phyloP scores from a whole-genome alignment of 2,797 vertebrate species.

The Pempheris klunzingeri region DNA sequence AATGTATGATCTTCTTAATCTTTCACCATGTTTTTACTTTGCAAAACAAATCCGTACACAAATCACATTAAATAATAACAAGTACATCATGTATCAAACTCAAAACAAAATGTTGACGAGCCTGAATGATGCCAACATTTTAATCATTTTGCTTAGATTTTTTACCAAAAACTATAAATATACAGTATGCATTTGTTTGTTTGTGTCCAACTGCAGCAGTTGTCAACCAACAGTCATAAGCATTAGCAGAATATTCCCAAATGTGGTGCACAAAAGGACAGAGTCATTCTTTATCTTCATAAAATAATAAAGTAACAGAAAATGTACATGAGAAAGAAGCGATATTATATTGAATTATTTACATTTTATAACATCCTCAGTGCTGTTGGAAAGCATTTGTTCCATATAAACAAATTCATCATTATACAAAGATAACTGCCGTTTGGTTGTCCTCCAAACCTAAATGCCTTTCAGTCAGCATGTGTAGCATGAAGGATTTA shows the following conservation, averaged over 20 bases:
- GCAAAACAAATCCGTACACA: not conserved
- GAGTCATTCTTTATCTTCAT: not conserved
- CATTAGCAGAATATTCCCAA: not conserved
- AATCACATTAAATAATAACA: not conserved
- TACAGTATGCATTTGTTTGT: not conserved
- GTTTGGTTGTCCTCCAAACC: slow-evolving; percentile 25
- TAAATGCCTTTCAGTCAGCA: slow-evolving; percentile 39
- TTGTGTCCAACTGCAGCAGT: not conserved
- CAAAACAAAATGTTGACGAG: not conserved
- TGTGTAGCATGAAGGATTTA: slow-evolving; percentile 66
- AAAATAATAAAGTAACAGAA: slow-evolving; percentile 9
- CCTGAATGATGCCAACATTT: not conserved
- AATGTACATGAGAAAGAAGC: slow-evolving; percentile 3
- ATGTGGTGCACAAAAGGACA: not conserved
- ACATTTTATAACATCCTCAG: slow-evolving; percentile 8
- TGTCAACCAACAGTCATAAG: not conserved
- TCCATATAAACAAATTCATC: slow-evolving; percentile 20
- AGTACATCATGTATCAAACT: not conserved
- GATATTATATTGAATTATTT: slow-evolving; percentile 16
- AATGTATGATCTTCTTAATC: no score
- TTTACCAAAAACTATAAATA: not conserved
- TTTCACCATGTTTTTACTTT: no score
- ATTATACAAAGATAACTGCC: slow-evolving; percentile 10
- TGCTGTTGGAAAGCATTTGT: not conserved
- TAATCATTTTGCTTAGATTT: not conserved